Evolutionary conservation across 2,888 invertebrate species (phyloP).

Genomic region (Tetragonisca angustula): DNA sequence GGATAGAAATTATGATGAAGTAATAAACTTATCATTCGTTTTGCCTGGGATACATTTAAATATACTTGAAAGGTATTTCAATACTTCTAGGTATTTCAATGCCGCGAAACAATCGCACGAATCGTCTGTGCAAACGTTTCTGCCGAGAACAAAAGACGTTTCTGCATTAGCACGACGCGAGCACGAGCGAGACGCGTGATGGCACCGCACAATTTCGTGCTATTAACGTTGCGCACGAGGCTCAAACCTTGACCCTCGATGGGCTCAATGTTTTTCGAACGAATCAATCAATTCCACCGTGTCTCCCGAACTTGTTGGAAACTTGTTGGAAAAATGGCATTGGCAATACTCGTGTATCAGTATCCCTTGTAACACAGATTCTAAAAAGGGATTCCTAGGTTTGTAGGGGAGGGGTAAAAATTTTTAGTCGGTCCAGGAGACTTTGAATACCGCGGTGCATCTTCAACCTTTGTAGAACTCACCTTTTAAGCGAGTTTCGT

Average conservation of each 20-base stretch:
- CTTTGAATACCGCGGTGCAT: neutral
- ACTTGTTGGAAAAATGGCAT: too few species aligned
- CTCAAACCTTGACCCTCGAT: neutral
- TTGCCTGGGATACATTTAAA: too few species aligned
- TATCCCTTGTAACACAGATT: neutral
- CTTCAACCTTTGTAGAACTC: constrained; percentile 11
- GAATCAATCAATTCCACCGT: too few species aligned
- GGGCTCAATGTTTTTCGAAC: neutral
- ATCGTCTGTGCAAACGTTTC: neutral
- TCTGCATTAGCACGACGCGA: neutral
- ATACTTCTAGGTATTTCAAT: too few species aligned
- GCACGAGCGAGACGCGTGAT: neutral
- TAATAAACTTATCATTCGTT: too few species aligned
- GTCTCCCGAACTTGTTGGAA: too few species aligned
- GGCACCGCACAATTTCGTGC: neutral
- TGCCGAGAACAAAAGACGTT: neutral
- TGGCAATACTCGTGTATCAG: neutral
- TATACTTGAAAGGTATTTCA: too few species aligned
- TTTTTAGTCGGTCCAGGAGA: neutral
- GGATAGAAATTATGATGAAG: too few species aligned
- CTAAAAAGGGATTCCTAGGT: neutral
- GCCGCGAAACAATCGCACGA: too few species aligned
- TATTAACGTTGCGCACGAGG: neutral
- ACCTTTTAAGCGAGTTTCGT: constrained; percentile 4
- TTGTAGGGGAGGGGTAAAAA: neutral